Evolutionary conservation across 1,140 invertebrate species (phyloP).

Genomic region (Coptotermes formosanus): DNA sequence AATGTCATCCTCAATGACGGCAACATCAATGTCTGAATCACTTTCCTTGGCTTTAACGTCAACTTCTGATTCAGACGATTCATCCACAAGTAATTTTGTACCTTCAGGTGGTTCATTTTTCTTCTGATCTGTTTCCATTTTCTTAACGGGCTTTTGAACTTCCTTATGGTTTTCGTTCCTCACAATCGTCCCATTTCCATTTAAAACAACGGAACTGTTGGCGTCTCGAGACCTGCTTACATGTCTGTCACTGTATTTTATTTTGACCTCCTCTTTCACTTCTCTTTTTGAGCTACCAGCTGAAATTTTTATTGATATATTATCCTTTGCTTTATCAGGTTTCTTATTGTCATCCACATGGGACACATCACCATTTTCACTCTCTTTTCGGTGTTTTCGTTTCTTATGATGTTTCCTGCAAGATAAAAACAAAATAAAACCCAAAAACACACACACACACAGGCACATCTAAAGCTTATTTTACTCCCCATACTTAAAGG

Average conservation of each 20-base stretch:
- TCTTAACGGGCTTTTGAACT: conserved; percentile 20
- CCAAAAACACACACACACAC: no score
- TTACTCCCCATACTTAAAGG: no score
- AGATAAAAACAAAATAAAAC: conserved; percentile 32
- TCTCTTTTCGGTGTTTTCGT: conserved; percentile 35
- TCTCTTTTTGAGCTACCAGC: conserved; percentile 46
- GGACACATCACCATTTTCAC: conserved; percentile 22
- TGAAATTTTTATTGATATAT: conserved; percentile 36
- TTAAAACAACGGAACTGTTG: neutral
- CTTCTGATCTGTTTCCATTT: neutral
- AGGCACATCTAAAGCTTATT: no score
- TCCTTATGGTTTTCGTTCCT: conserved; percentile 39
- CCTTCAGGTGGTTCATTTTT: neutral
- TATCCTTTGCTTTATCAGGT: conserved; percentile 37
- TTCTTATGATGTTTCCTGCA: conserved; percentile 47
- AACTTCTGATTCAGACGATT: conserved; percentile 31
- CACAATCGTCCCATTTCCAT: neutral
- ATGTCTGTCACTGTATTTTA: conserved; percentile 1
- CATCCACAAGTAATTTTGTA: conserved; percentile 15
- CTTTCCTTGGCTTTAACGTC: conserved; percentile 52
- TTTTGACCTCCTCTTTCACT: conserved; percentile 41
- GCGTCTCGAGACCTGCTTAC: neutral
- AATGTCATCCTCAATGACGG: conserved; percentile 78
- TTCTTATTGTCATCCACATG: neutral
- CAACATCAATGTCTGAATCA: conserved; percentile 71